phyloP scores from a whole-genome alignment of 1,140 invertebrate species.

The Pogonognathellus flavescens region DNA sequence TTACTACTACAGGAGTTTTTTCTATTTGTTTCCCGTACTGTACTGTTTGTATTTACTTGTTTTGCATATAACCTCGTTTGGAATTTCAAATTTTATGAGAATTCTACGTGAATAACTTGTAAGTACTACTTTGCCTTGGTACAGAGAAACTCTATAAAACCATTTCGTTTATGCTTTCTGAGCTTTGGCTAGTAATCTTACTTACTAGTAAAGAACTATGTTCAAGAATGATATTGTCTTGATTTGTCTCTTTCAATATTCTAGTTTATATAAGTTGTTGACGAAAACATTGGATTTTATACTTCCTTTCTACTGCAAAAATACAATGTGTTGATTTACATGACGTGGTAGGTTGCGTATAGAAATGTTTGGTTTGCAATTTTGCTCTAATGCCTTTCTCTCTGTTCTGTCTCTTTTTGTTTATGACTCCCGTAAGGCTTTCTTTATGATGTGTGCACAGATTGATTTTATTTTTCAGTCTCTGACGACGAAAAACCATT shows the following conservation, averaged over 20 bases:
- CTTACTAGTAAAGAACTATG: too few relatives aligned
- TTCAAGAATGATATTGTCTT: too few relatives aligned
- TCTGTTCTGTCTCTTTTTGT: not conserved
- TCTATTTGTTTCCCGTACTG: not conserved
- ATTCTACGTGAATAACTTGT: slow-evolving; percentile 15
- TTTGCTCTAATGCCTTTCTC: not conserved
- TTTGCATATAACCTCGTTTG: not conserved
- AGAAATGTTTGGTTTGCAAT: slow-evolving; percentile 22
- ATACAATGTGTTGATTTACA: too few relatives aligned
- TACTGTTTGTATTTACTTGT: slow-evolving; percentile 4
- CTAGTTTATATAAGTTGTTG: too few relatives aligned
- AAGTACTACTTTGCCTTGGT: not conserved
- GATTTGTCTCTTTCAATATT: too few relatives aligned
- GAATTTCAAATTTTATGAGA: slow-evolving; percentile 22
- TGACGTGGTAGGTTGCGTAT: not conserved
- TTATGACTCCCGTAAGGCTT: not conserved
- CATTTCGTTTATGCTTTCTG: too few relatives aligned
- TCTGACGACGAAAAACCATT: not conserved
- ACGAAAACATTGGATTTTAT: too few relatives aligned
- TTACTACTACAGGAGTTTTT: not conserved
- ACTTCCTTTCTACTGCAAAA: too few relatives aligned
- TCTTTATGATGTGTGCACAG: slow-evolving; percentile 13
- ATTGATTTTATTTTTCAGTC: slow-evolving; percentile 3
- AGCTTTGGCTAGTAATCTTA: too few relatives aligned
- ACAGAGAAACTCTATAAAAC: too few relatives aligned